Conservation (phyloP, 2,113 vertebrate genomes). For the Talpa occidentalis region DNA sequence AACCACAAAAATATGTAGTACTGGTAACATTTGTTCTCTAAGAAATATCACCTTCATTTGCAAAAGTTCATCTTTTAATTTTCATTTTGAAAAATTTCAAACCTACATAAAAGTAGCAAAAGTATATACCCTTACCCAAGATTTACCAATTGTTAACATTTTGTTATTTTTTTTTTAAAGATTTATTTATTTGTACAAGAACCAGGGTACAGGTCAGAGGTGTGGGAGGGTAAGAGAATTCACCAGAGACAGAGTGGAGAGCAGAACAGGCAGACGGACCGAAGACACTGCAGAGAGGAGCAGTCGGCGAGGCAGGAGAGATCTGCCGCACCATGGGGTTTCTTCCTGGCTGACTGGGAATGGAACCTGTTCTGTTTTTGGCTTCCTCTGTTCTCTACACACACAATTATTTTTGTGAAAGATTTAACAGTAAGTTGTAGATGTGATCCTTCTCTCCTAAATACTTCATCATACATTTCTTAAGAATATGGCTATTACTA, state of each 20-base stretch:
- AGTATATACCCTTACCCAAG: not conserved
- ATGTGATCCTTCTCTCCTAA: not conserved
- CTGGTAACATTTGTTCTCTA: not conserved
- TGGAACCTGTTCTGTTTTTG: too few species aligned
- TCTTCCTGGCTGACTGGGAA: too few species aligned
- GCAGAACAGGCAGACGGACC: too few species aligned
- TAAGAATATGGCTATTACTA: not conserved
- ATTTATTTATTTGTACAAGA: too few species aligned
- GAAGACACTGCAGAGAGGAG: too few species aligned
- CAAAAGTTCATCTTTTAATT: not conserved
- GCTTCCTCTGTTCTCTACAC: not conserved
- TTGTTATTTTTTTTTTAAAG: too few species aligned
- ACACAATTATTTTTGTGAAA: not conserved
- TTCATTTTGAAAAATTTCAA: constrained; percentile 26
- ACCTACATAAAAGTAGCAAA: not conserved
- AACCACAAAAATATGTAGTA: not conserved
- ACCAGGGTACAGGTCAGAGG: too few species aligned
- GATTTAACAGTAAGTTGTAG: not conserved
- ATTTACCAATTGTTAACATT: not conserved
- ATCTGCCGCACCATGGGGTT: too few species aligned
- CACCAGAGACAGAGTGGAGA: too few species aligned
- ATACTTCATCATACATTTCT: not conserved
- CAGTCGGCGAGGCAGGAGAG: too few species aligned
- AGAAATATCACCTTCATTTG: not conserved
- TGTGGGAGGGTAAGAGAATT: too few species aligned